phyloP scores from a whole-genome alignment of 1,140 invertebrate genomes.

The Drosophila albomicans region DNA sequence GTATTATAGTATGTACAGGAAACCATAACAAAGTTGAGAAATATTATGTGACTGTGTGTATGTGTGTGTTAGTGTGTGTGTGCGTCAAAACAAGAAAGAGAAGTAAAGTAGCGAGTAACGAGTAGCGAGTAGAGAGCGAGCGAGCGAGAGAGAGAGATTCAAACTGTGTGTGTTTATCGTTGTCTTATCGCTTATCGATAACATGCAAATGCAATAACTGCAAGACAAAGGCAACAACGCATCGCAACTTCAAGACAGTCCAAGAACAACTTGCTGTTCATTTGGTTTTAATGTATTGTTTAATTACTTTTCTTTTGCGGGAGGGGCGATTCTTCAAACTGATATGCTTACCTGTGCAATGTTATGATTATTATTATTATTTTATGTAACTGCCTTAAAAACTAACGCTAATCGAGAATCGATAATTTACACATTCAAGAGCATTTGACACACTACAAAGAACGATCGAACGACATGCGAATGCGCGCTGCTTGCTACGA shows the following conservation, averaged over 20 bases:
- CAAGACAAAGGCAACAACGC: not conserved
- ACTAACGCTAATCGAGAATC: conserved; percentile 14
- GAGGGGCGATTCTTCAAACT: conserved; percentile 29
- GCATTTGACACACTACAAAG: conserved; percentile 15
- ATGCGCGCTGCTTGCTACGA: conserved; percentile 75
- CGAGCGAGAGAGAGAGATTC: conserved; percentile 1
- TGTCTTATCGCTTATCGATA: conserved; percentile 33
- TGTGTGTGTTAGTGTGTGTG: conserved; percentile 9
- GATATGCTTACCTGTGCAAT: conserved; percentile 52
- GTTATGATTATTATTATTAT: conserved; percentile 23
- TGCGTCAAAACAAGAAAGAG: conserved; percentile 12
- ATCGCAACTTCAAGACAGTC: conserved; percentile 3
- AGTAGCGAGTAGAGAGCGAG: conserved; percentile 18
- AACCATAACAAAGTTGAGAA: conserved; percentile 4
- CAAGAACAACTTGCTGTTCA: conserved; percentile 1
- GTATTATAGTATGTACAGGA: conserved; percentile 28
- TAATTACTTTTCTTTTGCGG: not conserved
- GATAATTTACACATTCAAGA: conserved; percentile 14
- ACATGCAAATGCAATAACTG: conserved; percentile 31
- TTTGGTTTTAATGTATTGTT: not conserved
- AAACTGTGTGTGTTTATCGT: conserved; percentile 17
- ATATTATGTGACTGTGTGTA: not conserved
- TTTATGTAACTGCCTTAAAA: conserved; percentile 37
- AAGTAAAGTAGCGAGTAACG: conserved; percentile 23
- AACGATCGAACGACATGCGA: conserved; percentile 54